phyloP scores from a whole-genome alignment of 2,888 invertebrate species.

The Lysandra bellargus region DNA sequence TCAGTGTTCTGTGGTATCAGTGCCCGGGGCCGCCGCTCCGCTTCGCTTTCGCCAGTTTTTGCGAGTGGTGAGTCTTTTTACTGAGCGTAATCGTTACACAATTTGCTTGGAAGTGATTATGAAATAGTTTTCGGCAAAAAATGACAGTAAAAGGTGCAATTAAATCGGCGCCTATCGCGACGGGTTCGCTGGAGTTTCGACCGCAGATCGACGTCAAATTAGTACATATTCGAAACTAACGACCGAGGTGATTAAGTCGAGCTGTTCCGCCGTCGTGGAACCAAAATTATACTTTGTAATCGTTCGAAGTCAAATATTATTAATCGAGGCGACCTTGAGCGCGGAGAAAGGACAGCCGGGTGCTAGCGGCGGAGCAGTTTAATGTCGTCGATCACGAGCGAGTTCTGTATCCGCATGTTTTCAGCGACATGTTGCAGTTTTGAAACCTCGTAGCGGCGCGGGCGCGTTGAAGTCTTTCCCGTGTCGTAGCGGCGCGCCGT shows the following conservation, averaged over 20 bases:
- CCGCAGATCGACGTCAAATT: not conserved
- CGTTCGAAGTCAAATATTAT: not conserved
- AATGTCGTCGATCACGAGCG: not conserved
- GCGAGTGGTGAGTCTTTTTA: slow-evolving; percentile 70
- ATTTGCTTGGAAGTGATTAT: slow-evolving; percentile 33
- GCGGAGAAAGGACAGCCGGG: slow-evolving; percentile 8
- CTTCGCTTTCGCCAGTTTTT: slow-evolving; percentile 65
- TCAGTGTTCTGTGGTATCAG: slow-evolving; percentile 66
- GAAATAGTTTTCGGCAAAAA: slow-evolving; percentile 11
- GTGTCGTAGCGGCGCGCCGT: slow-evolving; percentile 43
- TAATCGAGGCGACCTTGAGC: slow-evolving; percentile 2
- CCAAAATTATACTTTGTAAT: slow-evolving; percentile 15
- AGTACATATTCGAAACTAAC: not conserved
- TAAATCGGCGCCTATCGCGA: not conserved
- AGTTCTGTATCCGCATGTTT: not conserved
- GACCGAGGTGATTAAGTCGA: slow-evolving; percentile 6
- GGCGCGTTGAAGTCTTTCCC: slow-evolving; percentile 71
- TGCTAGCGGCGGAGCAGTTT: not conserved
- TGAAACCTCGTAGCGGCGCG: slow-evolving; percentile 34
- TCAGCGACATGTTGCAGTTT: not conserved
- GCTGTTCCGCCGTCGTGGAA: not conserved
- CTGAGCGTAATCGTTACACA: slow-evolving; percentile 48
- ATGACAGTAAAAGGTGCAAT: not conserved
- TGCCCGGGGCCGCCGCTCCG: slow-evolving; percentile 48
- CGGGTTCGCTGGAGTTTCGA: not conserved